A percentile compares a stretch with the other conserved stretches of the same genome.
phyloP scores from a whole-genome alignment of 2,888 invertebrate genomes.

The Euplagia quadripunctaria region DNA sequence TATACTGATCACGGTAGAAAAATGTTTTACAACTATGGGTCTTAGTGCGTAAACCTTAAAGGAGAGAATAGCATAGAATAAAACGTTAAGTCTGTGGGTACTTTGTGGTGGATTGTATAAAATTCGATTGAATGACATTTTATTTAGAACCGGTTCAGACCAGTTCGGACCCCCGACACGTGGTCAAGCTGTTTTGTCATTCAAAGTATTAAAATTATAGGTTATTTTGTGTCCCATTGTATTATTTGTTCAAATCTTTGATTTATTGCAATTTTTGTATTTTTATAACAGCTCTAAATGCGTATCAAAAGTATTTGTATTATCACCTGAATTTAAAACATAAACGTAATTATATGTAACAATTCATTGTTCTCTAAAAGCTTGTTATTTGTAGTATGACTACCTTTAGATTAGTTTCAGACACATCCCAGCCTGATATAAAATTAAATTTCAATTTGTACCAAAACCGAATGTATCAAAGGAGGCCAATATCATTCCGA shows the following conservation, averaged over 20 bases:
- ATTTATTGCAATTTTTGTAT: constrained; percentile 52
- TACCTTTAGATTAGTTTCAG: constrained; percentile 24
- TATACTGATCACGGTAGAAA: constrained; percentile 40
- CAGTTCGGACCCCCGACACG: constrained; percentile 81
- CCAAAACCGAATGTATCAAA: constrained; percentile 58
- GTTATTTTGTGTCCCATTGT: constrained; percentile 69
- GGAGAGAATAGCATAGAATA: constrained; percentile 38
- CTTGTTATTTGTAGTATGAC: constrained; percentile 7
- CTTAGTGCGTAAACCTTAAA: constrained; percentile 36
- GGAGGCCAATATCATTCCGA: constrained; percentile 55
- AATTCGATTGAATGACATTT: constrained; percentile 83
- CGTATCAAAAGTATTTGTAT: constrained; percentile 10
- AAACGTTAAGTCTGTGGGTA: constrained; percentile 30
- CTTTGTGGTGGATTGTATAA: constrained; percentile 61
- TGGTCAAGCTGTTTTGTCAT: constrained; percentile 81
- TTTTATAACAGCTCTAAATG: constrained; percentile 22
- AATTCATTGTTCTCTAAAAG: not conserved
- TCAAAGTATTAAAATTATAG: constrained; percentile 80
- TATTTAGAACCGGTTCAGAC: constrained; percentile 81
- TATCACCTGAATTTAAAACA: constrained; percentile 1
- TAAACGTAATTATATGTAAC: not conserved
- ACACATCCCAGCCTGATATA: constrained; percentile 40
- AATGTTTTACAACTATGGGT: constrained; percentile 27
- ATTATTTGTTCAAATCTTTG: constrained; percentile 53
- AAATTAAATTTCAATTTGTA: constrained; percentile 57